These are phyloP conservation scores for Didymodactylos carnosus DNA, from an alignment of 2,888 invertebrate species.

Conservation along the genomic window DNA sequence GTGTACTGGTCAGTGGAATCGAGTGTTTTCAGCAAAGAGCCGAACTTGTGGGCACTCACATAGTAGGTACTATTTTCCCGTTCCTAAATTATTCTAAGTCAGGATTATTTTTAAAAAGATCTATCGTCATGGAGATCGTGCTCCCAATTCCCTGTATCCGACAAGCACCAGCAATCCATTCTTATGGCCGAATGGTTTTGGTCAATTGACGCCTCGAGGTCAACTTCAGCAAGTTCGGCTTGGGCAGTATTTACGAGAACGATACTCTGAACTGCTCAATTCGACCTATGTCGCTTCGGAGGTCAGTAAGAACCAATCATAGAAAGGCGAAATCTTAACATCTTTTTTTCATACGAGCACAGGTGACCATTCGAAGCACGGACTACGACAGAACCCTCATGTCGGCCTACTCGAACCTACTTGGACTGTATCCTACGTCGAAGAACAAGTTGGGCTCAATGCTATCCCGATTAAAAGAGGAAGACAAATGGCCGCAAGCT, in stretches of 20 bases:
- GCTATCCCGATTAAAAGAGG: neutral
- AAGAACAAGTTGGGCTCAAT: neutral
- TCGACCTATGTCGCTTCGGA: neutral
- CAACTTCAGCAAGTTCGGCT: constrained; percentile 12
- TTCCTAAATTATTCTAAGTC: neutral
- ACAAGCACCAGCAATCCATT: neutral
- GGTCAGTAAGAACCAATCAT: neutral
- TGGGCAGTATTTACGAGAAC: constrained; percentile 11
- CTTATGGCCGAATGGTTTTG: constrained; percentile 15
- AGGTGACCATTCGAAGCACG: constrained; percentile 1
- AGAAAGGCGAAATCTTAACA: neutral
- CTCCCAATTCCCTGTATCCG: constrained; percentile 12
- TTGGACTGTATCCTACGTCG: constrained; percentile 10
- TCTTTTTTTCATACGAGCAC: neutral
- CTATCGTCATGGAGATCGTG: constrained; percentile 16
- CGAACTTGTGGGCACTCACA: neutral
- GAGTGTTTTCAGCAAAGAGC: neutral
- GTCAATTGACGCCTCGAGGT: constrained; percentile 14
- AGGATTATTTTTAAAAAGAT: neutral
- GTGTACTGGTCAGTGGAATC: neutral
- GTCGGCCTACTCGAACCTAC: constrained; percentile 11
- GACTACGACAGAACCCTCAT: constrained; percentile 14
- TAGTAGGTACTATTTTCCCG: neutral
- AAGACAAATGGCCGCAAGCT: neutral
- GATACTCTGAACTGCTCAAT: constrained; percentile 13